phyloP scores from a whole-genome alignment of 2,113 vertebrate genomes.

The Semicossyphus pulcher region DNA sequence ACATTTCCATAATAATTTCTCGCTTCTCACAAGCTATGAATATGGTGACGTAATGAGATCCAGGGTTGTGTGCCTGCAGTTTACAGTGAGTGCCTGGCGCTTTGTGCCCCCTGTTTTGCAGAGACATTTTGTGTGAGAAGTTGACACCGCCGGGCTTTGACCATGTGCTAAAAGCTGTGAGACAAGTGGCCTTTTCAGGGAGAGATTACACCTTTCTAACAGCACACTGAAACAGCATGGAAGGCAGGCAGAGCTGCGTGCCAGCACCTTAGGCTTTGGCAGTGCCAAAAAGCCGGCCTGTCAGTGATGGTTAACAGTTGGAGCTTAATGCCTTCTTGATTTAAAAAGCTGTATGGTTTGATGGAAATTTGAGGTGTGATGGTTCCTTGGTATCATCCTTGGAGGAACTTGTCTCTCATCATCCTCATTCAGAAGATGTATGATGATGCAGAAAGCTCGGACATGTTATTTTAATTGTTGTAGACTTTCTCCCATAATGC shows the following conservation, averaged over 20 bases:
- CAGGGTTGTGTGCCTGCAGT: background rate
- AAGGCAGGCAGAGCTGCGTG: conserved; percentile 23
- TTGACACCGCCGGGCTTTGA: conserved; percentile 12
- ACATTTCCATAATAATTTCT: background rate
- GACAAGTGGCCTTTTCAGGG: conserved; percentile 58
- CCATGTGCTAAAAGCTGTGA: conserved; percentile 33
- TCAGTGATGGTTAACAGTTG: conserved; percentile 53
- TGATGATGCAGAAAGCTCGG: background rate
- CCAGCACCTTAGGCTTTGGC: conserved; percentile 40
- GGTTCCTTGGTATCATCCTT: background rate
- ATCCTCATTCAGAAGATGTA: background rate
- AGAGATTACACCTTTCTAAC: conserved; percentile 53
- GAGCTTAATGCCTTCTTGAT: conserved; percentile 15
- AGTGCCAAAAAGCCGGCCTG: conserved; percentile 21
- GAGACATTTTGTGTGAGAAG: conserved; percentile 3
- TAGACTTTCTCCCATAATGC: too few relatives aligned
- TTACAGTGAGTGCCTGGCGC: background rate
- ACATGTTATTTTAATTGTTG: background rate
- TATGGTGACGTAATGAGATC: too few relatives aligned
- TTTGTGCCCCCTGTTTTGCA: background rate
- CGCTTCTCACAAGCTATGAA: background rate
- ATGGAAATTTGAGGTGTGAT: background rate
- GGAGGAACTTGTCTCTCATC: background rate
- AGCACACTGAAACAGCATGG: conserved; percentile 23
- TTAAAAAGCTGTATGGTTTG: conserved; percentile 13